Evolutionary conservation across 2,888 invertebrate species (phyloP).

Genomic region (Ochropleura leucogaster): DNA sequence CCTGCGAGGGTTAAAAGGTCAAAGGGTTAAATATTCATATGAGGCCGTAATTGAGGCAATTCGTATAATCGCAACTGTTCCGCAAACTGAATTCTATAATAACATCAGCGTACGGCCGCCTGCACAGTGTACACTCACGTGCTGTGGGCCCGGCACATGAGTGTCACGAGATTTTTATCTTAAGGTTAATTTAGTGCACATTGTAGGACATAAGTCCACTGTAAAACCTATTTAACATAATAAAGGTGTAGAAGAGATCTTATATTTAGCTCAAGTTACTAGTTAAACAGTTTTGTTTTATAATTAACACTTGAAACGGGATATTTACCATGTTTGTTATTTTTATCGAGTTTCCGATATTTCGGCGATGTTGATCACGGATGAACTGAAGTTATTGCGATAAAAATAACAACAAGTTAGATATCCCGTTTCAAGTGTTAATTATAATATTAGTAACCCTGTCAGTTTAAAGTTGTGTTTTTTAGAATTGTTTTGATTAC

Average conservation of each 20-base stretch:
- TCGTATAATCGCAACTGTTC: constrained; percentile 72
- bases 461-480: no score
- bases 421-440: no score
- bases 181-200: constrained; percentile 6
- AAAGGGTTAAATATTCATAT: constrained; percentile 71
- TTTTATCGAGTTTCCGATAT: no score
- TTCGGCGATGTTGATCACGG: no score
- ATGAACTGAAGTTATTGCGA: no score
- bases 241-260: background rate
- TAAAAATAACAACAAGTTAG: no score
- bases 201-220: background rate
- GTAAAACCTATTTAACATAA: background rate
- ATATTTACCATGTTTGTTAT: no score
- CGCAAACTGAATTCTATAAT: constrained; percentile 67
- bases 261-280: background rate
- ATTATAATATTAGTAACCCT: no score
- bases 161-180: constrained; percentile 14
- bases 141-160: background rate
- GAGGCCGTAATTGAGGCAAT: constrained; percentile 70
- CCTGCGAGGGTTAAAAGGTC: constrained; percentile 62
- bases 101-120: constrained; percentile 51
- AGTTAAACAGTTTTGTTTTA: background rate
- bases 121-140: constrained; percentile 43
- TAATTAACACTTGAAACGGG: no score
- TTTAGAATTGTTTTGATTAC: background rate